A percentile compares a stretch with the other conserved stretches of the same genome.
Conservation (phyloP, 2,113 vertebrate genomes). For the Protobothrops mucrosquamatus region DNA sequence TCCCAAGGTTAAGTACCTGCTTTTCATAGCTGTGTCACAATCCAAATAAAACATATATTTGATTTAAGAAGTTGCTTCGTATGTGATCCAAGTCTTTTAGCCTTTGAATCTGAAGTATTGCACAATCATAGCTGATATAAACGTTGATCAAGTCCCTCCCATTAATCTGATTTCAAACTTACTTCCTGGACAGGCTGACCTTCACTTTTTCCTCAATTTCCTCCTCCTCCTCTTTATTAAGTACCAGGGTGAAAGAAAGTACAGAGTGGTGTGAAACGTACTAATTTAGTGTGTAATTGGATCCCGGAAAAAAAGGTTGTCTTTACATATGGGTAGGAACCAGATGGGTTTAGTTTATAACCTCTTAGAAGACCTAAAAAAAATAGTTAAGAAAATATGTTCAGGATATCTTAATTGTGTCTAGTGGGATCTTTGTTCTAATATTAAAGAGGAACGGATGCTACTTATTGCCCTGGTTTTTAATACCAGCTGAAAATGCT, state of each 20-base stretch:
- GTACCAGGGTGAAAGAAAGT: too few species aligned
- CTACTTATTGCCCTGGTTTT: constrained; percentile 71
- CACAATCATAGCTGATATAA: neutral
- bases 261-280: too few species aligned
- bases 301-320: too few species aligned
- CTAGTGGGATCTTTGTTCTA: constrained; percentile 54
- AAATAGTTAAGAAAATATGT: too few species aligned
- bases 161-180: neutral
- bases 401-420: constrained; percentile 57
- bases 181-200: neutral
- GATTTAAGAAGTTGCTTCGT: neutral
- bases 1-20: neutral
- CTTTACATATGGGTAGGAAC: too few species aligned
- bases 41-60: neutral
- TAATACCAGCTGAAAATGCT: constrained; percentile 75
- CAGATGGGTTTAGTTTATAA: too few species aligned
- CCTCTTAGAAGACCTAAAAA: too few species aligned
- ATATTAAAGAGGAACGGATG: constrained; percentile 70
- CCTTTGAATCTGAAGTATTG: neutral
- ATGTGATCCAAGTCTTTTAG: neutral
- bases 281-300: too few species aligned
- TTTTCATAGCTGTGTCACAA: neutral
- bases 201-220: too few species aligned
- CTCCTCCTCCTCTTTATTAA: too few species aligned
- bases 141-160: neutral